Conservation (phyloP, 2,797 vertebrate genomes). For the Nannoperca australis region DNA sequence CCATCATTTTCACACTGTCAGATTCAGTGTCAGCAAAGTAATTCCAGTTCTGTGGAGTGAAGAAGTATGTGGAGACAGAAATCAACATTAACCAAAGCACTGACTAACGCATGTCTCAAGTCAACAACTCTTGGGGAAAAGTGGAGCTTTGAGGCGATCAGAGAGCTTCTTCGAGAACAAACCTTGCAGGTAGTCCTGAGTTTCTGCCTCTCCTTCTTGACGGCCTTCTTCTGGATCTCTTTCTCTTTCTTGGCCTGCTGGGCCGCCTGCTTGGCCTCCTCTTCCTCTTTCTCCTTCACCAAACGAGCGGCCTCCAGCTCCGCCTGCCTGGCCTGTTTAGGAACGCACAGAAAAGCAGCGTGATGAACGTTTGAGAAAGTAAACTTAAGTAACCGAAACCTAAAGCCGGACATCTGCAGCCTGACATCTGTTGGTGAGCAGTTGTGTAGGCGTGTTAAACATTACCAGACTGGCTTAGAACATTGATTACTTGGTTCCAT, state of each 20-base stretch:
- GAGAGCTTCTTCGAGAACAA: neutral
- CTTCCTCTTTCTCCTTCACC: slow-evolving; percentile 95
- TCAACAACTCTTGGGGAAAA: neutral
- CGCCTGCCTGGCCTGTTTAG: slow-evolving; percentile 90
- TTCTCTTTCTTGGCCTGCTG: slow-evolving; percentile 96
- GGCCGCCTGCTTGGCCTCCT: slow-evolving; percentile 92
- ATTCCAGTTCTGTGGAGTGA: slow-evolving; percentile 91
- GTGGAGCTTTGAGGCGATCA: neutral
- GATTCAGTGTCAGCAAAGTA: slow-evolving; percentile 94
- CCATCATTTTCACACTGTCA: slow-evolving; percentile 98
- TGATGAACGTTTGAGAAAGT: neutral
- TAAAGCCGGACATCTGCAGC: neutral
- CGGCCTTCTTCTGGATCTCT: slow-evolving; percentile 97
- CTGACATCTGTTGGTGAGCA: neutral
- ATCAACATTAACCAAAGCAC: neutral
- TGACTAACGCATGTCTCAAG: no score
- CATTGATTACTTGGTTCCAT: neutral
- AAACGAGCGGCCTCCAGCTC: slow-evolving; percentile 92
- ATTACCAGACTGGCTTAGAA: no score
- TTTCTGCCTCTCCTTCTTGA: slow-evolving; percentile 98
- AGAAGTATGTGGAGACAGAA: neutral
- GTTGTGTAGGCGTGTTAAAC: neutral
- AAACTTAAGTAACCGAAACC: neutral
- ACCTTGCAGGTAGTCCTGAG: slow-evolving; percentile 98
- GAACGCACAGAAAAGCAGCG: neutral